These are phyloP conservation scores for Cyclophora punctaria DNA, from an alignment of 2,888 invertebrate species.

Conservation along the genomic window DNA sequence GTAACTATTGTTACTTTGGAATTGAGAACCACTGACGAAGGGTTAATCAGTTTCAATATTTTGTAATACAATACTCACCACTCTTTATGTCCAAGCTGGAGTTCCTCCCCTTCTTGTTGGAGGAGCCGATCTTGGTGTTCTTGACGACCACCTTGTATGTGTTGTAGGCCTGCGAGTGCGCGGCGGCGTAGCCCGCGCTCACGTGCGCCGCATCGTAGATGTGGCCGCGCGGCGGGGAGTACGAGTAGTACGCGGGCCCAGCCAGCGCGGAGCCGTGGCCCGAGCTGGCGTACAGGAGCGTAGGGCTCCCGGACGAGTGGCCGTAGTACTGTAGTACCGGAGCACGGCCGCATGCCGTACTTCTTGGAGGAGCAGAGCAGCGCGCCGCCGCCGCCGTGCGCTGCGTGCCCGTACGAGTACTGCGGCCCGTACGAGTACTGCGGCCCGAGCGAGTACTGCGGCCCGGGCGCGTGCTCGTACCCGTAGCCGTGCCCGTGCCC, in stretches of 20 bases:
- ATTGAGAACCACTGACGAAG: conserved; percentile 1
- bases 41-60: not conserved
- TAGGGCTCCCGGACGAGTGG: no score
- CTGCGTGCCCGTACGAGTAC: no score
- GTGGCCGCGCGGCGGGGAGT: not conserved
- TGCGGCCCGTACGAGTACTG: not conserved
- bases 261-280: no score
- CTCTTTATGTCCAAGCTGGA: conserved; percentile 24
- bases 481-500: not conserved
- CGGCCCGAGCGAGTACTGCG: no score
- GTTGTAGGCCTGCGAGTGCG: conserved; percentile 44
- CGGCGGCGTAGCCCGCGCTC: conserved; percentile 32
- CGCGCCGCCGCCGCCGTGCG: no score
- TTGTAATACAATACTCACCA: not conserved
- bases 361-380: not conserved
- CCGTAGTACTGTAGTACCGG: no score
- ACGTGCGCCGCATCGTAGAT: conserved; percentile 22
- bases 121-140: conserved; percentile 35
- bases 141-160: conserved; percentile 52
- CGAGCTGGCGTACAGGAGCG: no score
- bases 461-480: no score
- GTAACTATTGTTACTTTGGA: not conserved
- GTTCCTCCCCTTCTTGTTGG: conserved; percentile 23
- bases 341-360: conserved; percentile 2
- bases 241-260: no score